A percentile compares a stretch with the other conserved stretches of the same genome.
phyloP scores from a whole-genome alignment of 2,888 invertebrate genomes.

The Drepana falcataria region DNA sequence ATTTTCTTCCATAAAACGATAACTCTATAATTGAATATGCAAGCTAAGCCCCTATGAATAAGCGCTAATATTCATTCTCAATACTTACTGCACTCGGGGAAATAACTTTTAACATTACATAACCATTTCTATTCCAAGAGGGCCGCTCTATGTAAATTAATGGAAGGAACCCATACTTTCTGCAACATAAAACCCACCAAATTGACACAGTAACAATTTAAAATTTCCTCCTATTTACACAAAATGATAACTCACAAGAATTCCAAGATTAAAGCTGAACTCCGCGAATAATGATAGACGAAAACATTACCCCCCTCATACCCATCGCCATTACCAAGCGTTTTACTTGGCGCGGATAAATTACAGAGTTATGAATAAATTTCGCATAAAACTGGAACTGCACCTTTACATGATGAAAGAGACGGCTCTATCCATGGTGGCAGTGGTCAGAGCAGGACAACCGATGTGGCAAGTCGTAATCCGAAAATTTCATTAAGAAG shows the following conservation, averaged over 20 bases:
- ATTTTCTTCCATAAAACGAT: neutral
- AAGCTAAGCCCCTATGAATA: neutral
- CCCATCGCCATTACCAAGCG: slow-evolving; percentile 58
- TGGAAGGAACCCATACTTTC: slow-evolving; percentile 11
- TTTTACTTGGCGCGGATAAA: slow-evolving; percentile 74
- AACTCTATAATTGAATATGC: neutral
- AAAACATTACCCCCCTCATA: slow-evolving; percentile 51
- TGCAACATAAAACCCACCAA: slow-evolving; percentile 14
- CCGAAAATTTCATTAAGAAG: slow-evolving; percentile 78
- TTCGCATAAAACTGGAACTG: slow-evolving; percentile 77
- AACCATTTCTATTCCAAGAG: neutral
- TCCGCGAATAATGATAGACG: slow-evolving; percentile 62
- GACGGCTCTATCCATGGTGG: slow-evolving; percentile 33
- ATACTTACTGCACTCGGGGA: neutral
- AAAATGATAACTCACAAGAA: slow-evolving; percentile 55
- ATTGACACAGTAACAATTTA: slow-evolving; percentile 20
- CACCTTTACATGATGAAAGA: slow-evolving; percentile 68
- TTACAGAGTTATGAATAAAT: slow-evolving; percentile 80
- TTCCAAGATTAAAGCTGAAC: slow-evolving; percentile 62
- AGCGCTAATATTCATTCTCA: neutral
- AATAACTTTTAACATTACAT: slow-evolving; percentile 1
- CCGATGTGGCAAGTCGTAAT: slow-evolving; percentile 58
- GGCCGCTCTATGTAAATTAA: neutral
- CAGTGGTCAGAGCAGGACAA: slow-evolving; percentile 35
- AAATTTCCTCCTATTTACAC: slow-evolving; percentile 46